Percentiles rank a stretch among this genome's conserved stretches.
phyloP scores from a whole-genome alignment of 37 sponge, comb jelly and placozoan species.

The Corticium candelabrum region DNA sequence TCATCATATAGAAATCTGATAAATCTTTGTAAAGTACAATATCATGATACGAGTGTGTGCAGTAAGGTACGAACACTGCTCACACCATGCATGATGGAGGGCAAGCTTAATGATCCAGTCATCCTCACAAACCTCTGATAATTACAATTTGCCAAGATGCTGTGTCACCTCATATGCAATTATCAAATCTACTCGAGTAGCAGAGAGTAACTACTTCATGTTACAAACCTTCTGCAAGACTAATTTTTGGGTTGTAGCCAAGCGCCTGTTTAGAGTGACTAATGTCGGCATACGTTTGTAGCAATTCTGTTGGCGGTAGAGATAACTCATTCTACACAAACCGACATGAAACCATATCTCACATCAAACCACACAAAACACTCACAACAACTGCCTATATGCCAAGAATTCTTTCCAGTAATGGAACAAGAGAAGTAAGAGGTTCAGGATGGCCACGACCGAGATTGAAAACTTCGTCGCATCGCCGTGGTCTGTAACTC shows the following conservation, averaged over 20 bases:
- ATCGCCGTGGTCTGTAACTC: constrained; percentile 18
- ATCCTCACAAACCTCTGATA: no score
- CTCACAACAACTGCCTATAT: constrained; percentile 37
- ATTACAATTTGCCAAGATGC: no score
- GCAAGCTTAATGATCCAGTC: no score
- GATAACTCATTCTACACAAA: constrained; percentile 32
- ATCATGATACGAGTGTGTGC: no score
- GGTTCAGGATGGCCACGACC: constrained; percentile 38
- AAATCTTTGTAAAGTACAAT: no score
- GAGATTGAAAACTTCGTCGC: constrained; percentile 58
- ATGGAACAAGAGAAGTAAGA: constrained; percentile 24
- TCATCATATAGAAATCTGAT: no score
- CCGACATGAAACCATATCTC: neutral
- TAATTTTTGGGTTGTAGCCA: constrained; percentile 18
- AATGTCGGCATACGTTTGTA: constrained; percentile 46
- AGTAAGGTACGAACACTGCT: no score
- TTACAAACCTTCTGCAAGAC: constrained; percentile 21
- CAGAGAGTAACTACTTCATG: no score
- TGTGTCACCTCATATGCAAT: no score
- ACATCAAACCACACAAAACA: neutral
- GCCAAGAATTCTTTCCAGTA: constrained; percentile 37
- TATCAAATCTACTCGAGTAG: no score
- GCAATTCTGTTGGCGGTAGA: constrained; percentile 41
- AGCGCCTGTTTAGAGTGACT: constrained; percentile 20
- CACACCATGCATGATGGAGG: no score